These are phyloP conservation scores for Dasyornis broadbenti DNA, from an alignment of 2,113 vertebrate genomes.

Conservation along the genomic window DNA sequence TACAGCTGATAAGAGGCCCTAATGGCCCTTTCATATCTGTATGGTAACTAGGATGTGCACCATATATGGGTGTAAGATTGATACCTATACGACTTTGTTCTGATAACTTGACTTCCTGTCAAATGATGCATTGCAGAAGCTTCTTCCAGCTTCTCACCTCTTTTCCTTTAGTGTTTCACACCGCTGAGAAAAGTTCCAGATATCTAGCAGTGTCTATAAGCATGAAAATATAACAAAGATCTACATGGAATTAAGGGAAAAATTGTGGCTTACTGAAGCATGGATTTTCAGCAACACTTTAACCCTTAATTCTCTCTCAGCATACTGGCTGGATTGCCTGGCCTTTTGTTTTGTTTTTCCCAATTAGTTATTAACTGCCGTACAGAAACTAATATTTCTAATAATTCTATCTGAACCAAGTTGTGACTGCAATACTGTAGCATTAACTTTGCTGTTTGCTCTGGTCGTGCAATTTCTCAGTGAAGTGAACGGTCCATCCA, in stretches of 20 bases:
- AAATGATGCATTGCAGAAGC: conserved; percentile 87
- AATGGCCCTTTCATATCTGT: conserved; percentile 92
- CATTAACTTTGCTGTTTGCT: not conserved
- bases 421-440: not conserved
- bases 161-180: conserved; percentile 1
- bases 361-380: not conserved
- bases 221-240: not conserved
- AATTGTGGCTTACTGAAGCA: not conserved
- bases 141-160: conserved; percentile 54
- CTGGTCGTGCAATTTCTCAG: not conserved
- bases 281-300: not conserved
- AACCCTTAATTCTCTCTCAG: not conserved
- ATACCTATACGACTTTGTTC: conserved; percentile 81
- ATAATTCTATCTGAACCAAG: not conserved
- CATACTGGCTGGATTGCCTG: not conserved
- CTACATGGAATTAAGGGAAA: not conserved
- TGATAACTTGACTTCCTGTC: conserved; percentile 89
- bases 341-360: not conserved
- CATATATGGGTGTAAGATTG: conserved; percentile 77
- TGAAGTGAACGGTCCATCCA: too few relatives aligned
- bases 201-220: not conserved
- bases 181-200: not conserved
- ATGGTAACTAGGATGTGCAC: conserved; percentile 74
- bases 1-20: conserved; percentile 86
- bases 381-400: not conserved